Evolutionary conservation across 2,888 invertebrate species (phyloP), one percentile per base, ranked within the genome.

Genomic region (Petrolisthes manimaculis): DNA sequence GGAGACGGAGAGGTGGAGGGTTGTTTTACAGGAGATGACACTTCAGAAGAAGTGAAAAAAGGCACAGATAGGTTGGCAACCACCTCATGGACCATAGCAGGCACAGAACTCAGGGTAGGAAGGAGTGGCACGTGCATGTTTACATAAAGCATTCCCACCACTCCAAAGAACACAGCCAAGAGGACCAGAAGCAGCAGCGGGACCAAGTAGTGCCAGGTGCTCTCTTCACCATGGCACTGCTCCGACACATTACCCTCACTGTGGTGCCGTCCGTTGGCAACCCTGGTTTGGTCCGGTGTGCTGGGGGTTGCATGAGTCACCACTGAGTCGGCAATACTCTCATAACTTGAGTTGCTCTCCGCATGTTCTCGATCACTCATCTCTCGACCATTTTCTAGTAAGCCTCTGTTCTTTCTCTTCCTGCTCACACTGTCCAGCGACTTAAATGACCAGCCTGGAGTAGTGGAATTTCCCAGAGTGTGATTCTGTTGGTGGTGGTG

Each of bases 71-170:
- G 53, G 79, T 56, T 88, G 54, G 81, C 81, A 84, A 88, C 14
- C 77, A 81, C 74, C 14, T 75, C 61, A 51, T 54, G 24, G 71
- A 84, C 74, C 84, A 84, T 75, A 81, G 88, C 84, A 84, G 88
- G 88, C 84, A 88, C 81, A 84, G 84, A 81, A 74, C 84, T n/a
- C 81, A 88, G 88, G 21, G 84, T 84, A 37, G 88, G 84, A 61
- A 88, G 84, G 24, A 88, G 84, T 4, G 88, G 88, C 84, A 84
- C 77, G 12, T 84, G 88, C 88, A 88, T 88, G 77, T 88, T 88
- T 21, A 88, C 84, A 21, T 88, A 88, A 55, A 88, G 75, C 81
- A 77, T 81, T 21, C 80, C 88, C 18, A 88, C 80, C 61, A 88
- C 88, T 9, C 75, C 88, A 61, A 88, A 88, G 88, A 88, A 88